Evolutionary conservation across 1,140 invertebrate species (phyloP).

Genomic region (Drosophila repleta): DNA sequence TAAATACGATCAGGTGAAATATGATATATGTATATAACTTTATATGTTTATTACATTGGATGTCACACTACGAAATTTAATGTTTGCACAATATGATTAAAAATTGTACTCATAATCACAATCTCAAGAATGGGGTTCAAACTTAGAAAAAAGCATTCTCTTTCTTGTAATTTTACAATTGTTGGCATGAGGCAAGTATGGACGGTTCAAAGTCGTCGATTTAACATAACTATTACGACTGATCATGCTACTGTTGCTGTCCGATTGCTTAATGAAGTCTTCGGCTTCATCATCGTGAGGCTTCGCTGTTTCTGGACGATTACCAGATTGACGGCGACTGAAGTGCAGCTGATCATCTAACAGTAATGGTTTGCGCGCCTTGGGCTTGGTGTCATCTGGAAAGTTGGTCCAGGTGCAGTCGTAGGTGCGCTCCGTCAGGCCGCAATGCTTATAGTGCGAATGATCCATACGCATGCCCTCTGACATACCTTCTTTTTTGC

Average conservation of each 20-base stretch:
- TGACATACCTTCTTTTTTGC: background rate
- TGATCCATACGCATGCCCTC: conserved; percentile 30
- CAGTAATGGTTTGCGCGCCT: background rate
- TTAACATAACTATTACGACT: conserved; percentile 12
- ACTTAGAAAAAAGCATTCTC: background rate
- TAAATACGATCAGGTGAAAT: no score
- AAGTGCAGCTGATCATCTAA: background rate
- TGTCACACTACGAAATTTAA: background rate
- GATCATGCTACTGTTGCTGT: conserved; percentile 17
- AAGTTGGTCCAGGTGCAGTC: conserved; percentile 59
- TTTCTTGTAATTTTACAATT: background rate
- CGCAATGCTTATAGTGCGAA: conserved; percentile 27
- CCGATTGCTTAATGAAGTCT: conserved; percentile 47
- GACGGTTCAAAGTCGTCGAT: no score
- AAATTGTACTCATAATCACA: background rate
- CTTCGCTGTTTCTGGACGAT: conserved; percentile 39
- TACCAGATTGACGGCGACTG: background rate
- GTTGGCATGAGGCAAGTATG: background rate
- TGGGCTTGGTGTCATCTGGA: conserved; percentile 17
- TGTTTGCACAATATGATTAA: background rate
- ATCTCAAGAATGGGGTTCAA: background rate
- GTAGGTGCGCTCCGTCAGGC: conserved; percentile 30
- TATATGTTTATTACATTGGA: background rate
- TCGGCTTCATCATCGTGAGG: conserved; percentile 29
- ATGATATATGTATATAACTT: no score